A percentile compares a stretch with the other conserved stretches of the same genome.
phyloP scores from a whole-genome alignment of 1,140 invertebrate species.

The Drosophila pachea region DNA sequence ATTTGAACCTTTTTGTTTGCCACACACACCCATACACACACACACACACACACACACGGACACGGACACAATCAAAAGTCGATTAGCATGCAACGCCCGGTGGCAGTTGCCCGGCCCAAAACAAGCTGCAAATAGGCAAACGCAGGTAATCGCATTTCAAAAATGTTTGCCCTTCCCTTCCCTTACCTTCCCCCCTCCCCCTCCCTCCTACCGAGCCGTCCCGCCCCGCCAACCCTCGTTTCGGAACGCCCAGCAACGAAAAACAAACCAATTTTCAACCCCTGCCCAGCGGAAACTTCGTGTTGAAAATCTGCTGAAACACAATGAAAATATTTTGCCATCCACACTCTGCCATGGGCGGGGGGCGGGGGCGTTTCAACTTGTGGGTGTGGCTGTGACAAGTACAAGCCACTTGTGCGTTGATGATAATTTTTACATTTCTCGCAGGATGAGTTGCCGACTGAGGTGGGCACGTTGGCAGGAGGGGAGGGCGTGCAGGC shows the following conservation, averaged over 20 bases:
- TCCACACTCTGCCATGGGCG: slow-evolving; percentile 5
- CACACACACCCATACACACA: slow-evolving; percentile 31
- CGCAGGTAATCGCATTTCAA: slow-evolving; percentile 74
- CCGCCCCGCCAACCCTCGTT: not conserved
- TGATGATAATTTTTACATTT: slow-evolving; percentile 75
- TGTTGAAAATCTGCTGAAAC: slow-evolving; percentile 75
- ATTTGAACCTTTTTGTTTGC: slow-evolving; percentile 69
- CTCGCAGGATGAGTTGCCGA: too few species aligned
- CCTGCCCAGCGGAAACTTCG: slow-evolving; percentile 40
- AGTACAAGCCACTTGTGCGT: slow-evolving; percentile 76
- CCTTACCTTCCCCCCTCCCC: too few species aligned
- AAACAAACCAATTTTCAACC: slow-evolving; percentile 70
- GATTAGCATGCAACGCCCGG: slow-evolving; percentile 64
- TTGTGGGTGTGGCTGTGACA: slow-evolving; percentile 47
- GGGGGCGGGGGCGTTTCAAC: slow-evolving; percentile 3
- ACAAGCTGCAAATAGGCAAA: slow-evolving; percentile 72
- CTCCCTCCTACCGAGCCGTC: too few species aligned
- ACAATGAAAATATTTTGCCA: slow-evolving; percentile 77
- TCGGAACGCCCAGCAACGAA: not conserved
- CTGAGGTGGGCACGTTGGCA: too few species aligned
- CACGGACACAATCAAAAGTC: too few species aligned
- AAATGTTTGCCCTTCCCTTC: slow-evolving; percentile 30
- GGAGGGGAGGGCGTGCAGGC: not conserved
- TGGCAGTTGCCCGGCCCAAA: slow-evolving; percentile 32
- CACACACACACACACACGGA: too few species aligned